These are phyloP conservation scores for Aporrectodea caliginosa DNA, from an alignment of 1,140 invertebrate genomes.

Conservation along the genomic window DNA sequence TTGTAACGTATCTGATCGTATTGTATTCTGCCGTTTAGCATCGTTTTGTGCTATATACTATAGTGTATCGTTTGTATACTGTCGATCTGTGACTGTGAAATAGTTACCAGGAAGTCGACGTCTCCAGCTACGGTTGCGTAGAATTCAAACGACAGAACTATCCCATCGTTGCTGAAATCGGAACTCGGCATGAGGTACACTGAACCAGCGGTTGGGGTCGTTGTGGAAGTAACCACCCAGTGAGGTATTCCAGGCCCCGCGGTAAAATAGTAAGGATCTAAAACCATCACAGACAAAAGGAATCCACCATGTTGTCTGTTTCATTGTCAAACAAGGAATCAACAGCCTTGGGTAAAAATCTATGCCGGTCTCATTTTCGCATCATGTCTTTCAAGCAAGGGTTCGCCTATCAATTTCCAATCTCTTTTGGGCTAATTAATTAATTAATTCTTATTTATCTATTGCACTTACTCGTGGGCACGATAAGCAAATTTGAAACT, in stretches of 20 bases:
- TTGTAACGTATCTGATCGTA: too few relatives aligned
- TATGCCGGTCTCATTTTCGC: background rate
- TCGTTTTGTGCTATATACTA: too few relatives aligned
- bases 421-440: background rate
- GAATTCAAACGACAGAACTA: slow-evolving; percentile 15
- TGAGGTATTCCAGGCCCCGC: slow-evolving; percentile 13
- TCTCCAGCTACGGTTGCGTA: slow-evolving; percentile 4
- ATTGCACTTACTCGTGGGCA: background rate
- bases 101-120: slow-evolving; percentile 24
- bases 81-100: too few relatives aligned
- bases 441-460: background rate
- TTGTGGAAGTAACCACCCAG: background rate
- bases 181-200: slow-evolving; percentile 6
- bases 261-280: slow-evolving; percentile 14
- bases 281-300: background rate
- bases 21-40: too few relatives aligned
- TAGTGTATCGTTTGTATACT: too few relatives aligned
- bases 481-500: too few relatives aligned
- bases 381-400: background rate
- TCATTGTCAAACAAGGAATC: background rate
- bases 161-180: slow-evolving; percentile 6
- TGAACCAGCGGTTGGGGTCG: background rate
- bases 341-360: background rate
- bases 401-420: background rate
- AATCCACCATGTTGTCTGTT: background rate